A percentile compares a stretch with the other conserved stretches of the same genome.
Evolutionary conservation across 2,888 invertebrate genomes (phyloP).

Genomic region (Hymenopus coronatus): DNA sequence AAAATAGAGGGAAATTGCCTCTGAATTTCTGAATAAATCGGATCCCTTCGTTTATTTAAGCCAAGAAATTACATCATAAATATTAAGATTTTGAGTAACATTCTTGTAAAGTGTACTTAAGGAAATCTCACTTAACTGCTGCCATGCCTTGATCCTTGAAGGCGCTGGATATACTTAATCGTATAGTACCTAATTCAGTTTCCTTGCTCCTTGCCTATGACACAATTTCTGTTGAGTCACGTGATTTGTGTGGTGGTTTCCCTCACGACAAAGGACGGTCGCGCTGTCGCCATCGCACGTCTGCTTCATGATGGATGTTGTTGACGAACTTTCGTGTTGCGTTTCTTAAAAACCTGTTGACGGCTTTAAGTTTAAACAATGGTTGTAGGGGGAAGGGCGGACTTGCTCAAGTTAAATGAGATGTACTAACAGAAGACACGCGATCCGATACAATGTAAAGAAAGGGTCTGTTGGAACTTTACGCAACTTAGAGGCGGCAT

Average conservation of each 20-base stretch:
- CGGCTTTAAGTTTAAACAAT: conserved; percentile 17
- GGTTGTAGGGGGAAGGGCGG: background rate
- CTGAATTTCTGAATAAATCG: too few species aligned
- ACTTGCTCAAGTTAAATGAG: background rate
- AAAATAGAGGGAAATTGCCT: too few species aligned
- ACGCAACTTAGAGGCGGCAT: too few species aligned
- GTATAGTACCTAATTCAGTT: too few species aligned
- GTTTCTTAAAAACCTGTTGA: conserved; percentile 23
- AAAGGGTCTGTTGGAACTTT: background rate
- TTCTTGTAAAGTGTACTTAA: too few species aligned
- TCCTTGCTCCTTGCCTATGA: background rate
- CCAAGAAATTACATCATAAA: too few species aligned
- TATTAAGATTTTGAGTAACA: too few species aligned
- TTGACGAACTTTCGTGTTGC: conserved; percentile 13
- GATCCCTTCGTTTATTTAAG: too few species aligned
- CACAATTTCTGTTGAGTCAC: background rate
- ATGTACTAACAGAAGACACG: background rate
- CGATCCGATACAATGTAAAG: background rate
- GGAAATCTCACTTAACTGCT: too few species aligned
- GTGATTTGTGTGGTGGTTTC: background rate
- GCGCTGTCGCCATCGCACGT: background rate
- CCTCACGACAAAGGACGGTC: background rate
- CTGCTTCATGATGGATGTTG: conserved; percentile 14
- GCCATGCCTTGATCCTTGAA: too few species aligned
- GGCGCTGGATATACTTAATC: too few species aligned